Percentiles rank a stretch among this genome's conserved stretches.
Conservation (phyloP, 2,797 vertebrate species). For the Muscicapa striata region DNA sequence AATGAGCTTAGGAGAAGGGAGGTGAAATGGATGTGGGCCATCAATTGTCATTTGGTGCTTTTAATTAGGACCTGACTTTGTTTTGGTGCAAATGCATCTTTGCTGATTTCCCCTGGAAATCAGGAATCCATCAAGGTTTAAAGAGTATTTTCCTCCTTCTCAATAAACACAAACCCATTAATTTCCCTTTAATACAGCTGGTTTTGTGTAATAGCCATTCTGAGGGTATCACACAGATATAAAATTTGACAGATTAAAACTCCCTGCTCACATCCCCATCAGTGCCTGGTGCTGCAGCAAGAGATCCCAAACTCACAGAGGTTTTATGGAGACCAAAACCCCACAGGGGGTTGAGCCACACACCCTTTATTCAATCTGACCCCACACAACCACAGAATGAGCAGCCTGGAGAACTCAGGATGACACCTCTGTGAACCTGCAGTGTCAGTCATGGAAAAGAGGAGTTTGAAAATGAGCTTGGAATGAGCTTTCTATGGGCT, state of each 20-base stretch:
- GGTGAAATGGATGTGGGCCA: background rate
- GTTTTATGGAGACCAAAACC: background rate
- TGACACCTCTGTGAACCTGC: background rate
- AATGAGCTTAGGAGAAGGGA: accelerated
- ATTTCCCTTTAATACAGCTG: background rate
- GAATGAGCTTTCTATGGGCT: background rate
- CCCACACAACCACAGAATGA: background rate
- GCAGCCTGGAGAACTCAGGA: background rate
- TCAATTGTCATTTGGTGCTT: background rate
- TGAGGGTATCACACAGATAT: background rate
- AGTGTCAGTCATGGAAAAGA: background rate
- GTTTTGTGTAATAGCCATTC: background rate
- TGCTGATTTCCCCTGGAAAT: background rate
- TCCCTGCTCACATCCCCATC: background rate
- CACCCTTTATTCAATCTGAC: background rate
- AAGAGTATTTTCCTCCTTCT: background rate
- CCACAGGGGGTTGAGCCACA: background rate
- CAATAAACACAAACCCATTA: background rate
- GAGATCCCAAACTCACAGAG: background rate
- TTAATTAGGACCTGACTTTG: background rate
- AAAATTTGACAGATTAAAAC: background rate
- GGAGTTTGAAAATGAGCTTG: background rate
- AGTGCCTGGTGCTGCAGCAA: background rate
- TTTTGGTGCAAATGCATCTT: background rate
- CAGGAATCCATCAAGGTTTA: background rate